These are phyloP conservation scores for Rhyzopertha dominica DNA, from an alignment of 1,140 invertebrate species.

Conservation along the genomic window DNA sequence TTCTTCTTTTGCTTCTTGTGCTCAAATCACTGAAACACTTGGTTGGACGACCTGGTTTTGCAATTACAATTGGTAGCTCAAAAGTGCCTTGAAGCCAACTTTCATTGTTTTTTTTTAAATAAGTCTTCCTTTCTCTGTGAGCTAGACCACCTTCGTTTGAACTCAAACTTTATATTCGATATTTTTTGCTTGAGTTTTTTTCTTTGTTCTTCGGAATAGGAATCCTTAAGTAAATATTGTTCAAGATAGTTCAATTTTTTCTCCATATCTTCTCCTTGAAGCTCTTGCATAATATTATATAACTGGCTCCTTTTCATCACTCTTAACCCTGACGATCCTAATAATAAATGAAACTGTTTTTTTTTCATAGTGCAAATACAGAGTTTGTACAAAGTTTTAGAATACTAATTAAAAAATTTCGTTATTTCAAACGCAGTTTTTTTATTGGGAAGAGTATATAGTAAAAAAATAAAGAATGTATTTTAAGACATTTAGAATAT, in stretches of 20 bases:
- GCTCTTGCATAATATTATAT: slow-evolving; percentile 2
- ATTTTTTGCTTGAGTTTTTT: background rate
- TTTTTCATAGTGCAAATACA: no score
- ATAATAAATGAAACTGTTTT: no score
- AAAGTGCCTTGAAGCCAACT: slow-evolving; percentile 16
- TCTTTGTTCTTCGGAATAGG: background rate
- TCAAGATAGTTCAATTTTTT: slow-evolving; percentile 5
- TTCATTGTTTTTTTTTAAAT: slow-evolving; percentile 23
- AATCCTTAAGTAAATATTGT: background rate
- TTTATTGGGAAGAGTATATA: no score
- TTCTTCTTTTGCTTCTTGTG: slow-evolving; percentile 34
- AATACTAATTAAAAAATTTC: no score
- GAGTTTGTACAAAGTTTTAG: no score
- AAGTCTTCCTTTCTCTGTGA: slow-evolving; percentile 13
- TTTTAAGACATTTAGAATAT: no score
- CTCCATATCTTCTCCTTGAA: background rate
- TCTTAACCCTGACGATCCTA: background rate
- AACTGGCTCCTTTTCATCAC: background rate
- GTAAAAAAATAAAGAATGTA: no score
- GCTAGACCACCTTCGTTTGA: slow-evolving; percentile 16
- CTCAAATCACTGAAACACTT: slow-evolving; percentile 24
- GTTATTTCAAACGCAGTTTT: no score
- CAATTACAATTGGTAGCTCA: slow-evolving; percentile 6
- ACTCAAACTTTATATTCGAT: background rate
- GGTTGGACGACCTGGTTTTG: slow-evolving; percentile 19